Base-by-base conservation (phyloP, 2,888 invertebrate species). In the Leucophenga montana region DNA sequence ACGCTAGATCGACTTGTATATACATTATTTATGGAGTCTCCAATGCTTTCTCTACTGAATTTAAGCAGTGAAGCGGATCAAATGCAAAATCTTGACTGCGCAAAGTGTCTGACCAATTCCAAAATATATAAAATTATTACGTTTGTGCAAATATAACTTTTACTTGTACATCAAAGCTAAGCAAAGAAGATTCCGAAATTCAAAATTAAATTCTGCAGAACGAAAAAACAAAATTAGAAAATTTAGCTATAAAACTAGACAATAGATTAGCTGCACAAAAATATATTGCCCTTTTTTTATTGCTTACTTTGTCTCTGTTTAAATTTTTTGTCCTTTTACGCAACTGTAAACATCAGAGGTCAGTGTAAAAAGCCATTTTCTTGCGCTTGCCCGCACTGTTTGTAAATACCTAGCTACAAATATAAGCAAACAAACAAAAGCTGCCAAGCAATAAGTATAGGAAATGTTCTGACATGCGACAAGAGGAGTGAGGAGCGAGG, bases 231-330 rank as follows among this genome's bases (percentile, higher is more conserved):
- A n/a, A n/a, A n/a, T n/a, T n/a, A 50, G 16, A n/a, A 50, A n/a
- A n/a, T 16, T 20, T 6, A 18, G n/a, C 27, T 39, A 18, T 48
- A 22, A 62, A 64, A 64, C 14, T 48, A 48, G 62, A 48, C 62
- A 64, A 64, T 64, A 48, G 62, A 48, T 64, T 48, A 48, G 48
- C 61, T 44, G 16, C 62, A 27, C 16, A 59, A 59, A 48, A 62
- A 62, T 39, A 64, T 48, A 48, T 46, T 64, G 62, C 46, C 46
- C 62, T 48, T 64, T n/a, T n/a, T 48, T 64, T 48, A 14, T 27
- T 31, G 16, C n/a, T 59, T 59, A n/a, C 11, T 59, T 59, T 27
- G 13, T n/a, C n/a, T n/a, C 31, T 59, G n/a, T 8, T 50, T 50
- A 16, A n/a, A 50, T n/a, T 22, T 48, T 64, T 48, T 3, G 33